These are phyloP conservation scores for Eriocheir sinensis DNA, from an alignment of 1,140 invertebrate species.

Conservation along the genomic window DNA sequence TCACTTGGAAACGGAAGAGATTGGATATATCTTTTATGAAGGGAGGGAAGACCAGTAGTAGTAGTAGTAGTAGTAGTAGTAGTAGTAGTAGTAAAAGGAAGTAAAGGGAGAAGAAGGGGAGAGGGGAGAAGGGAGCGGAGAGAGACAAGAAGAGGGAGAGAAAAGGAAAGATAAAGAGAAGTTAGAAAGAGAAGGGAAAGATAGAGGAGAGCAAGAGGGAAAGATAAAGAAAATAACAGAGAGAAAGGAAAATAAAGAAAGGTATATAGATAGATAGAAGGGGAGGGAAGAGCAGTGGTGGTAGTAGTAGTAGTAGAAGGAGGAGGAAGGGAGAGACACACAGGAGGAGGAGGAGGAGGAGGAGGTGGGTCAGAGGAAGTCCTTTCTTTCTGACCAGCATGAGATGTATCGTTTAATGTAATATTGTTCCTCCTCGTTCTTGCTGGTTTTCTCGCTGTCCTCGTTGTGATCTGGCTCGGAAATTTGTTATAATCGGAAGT, in stretches of 20 bases:
- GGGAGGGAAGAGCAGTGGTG: no score
- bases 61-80: no score
- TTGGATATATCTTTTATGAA: conserved; percentile 43
- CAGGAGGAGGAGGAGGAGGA: background rate
- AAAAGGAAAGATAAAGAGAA: no score
- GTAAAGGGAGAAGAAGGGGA: background rate
- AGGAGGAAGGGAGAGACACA: background rate
- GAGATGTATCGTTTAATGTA: conserved; percentile 16
- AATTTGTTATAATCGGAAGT: background rate
- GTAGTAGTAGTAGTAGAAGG: no score
- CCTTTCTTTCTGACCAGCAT: background rate
- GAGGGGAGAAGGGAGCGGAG: background rate
- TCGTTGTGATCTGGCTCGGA: no score
- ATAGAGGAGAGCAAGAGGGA: no score
- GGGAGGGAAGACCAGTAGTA: background rate
- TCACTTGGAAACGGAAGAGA: conserved; percentile 43
- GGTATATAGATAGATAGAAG: background rate
- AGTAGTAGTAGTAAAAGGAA: no score
- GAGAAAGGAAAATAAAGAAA: no score
- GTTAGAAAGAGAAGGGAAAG: no score
- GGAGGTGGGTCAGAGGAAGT: background rate
- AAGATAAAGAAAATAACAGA: no score
- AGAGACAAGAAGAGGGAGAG: no score
- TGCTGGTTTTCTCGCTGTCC: background rate
- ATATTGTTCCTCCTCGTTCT: background rate